A percentile compares a stretch with the other conserved stretches of the same genome.
phyloP scores from a whole-genome alignment of 1,140 invertebrate species.

The Caenorhabditis briggsae region DNA sequence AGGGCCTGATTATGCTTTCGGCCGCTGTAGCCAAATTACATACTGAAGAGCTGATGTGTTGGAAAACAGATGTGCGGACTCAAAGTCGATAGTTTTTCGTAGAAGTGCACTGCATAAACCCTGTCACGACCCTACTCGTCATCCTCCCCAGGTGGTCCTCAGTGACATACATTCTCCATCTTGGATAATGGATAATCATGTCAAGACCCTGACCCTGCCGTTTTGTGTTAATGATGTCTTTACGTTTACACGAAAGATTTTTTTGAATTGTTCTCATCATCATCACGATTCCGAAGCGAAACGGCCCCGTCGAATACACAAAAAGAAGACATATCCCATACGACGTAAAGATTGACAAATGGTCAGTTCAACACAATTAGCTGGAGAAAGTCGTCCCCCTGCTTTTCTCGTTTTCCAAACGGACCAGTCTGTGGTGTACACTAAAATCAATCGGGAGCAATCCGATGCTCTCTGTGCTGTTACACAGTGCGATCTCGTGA shows the following conservation, averaged over 20 bases:
- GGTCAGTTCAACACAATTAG: conserved; percentile 52
- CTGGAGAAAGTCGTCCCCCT: not conserved
- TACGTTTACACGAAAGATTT: not conserved
- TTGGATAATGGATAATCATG: not conserved
- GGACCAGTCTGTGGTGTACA: conserved; percentile 11
- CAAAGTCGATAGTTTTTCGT: no score
- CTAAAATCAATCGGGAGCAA: not conserved
- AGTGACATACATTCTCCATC: not conserved
- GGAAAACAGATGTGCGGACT: no score
- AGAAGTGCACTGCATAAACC: no score
- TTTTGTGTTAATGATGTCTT: conserved; percentile 21
- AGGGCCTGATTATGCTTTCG: no score
- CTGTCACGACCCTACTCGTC: no score
- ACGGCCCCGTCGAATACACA: no score
- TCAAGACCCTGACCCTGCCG: not conserved
- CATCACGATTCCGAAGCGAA: not conserved
- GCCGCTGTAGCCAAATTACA: no score
- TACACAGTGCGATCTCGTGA: conserved; percentile 21
- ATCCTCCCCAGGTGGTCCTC: no score
- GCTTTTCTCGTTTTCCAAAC: not conserved
- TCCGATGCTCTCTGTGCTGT: conserved; percentile 34
- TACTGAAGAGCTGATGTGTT: no score
- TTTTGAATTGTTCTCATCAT: not conserved
- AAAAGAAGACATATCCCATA: not conserved
- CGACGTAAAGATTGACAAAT: conserved; percentile 45